Base-by-base conservation (phyloP, 2,113 vertebrate species). In the Rostratula benghalensis region DNA sequence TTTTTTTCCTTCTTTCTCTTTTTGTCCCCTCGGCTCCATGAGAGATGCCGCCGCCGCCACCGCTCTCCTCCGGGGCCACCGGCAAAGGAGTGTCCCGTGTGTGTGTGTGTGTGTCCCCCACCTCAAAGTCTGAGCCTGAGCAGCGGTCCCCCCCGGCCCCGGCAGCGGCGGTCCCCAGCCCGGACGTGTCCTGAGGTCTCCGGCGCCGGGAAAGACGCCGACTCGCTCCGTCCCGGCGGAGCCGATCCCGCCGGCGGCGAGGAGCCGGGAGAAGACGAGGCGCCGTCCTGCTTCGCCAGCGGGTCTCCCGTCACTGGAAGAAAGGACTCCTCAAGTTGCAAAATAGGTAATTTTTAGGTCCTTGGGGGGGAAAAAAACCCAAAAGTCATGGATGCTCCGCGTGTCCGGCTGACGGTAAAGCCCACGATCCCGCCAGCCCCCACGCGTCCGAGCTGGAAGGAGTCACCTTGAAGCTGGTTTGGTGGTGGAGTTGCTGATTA, bases 181-280 rank as follows among this genome's bases (percentile, higher is more conserved):
- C 3, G 19, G 94, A 92, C 17, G 2, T 83, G 89, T 95, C 96
- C 96, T 96, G 95, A 96, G 93, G 96, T 96, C 80, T 94, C 87
- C 64, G 13, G 94, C 43, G 13, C 67, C n/a, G 2, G 37, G 31
- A 75, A 69, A 31, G 67, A 48, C 28, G 7, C 90, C 54, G 5
- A 77, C 63, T 88, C 46, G 5, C 79, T 86, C 78, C 33, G 5
- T 31, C n/a, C 46, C 1, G 10, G 63, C 25, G 11, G 79, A 90
- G 74, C 39, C 12, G 4, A 94, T 74, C 41, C 74, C 3, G n/a
- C n/a, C n/a, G 1, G 63, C 6, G 5, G 63, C 3, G 2, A 83
- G 75, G 61, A 94, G 79, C 53, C 11, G 1, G 57, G 75, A 2
- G 0, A 54, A 57, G n/a, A n/a, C n/a, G n/a, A n/a, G n/a, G n/a